Evolutionary conservation across 2,797 vertebrate species (phyloP).

Genomic region (Coregonus ussuriensis): DNA sequence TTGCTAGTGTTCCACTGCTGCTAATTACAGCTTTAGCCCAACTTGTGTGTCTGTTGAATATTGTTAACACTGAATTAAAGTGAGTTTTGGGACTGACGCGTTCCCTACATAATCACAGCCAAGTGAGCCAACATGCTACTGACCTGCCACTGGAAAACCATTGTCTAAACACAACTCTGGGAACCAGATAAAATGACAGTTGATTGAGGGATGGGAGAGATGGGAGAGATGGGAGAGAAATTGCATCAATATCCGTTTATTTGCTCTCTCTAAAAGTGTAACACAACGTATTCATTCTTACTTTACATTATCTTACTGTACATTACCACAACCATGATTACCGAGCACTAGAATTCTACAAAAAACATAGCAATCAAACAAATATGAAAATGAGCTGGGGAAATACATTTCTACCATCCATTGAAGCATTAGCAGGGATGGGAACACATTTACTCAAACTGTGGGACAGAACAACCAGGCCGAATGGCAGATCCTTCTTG

Average conservation of each 20-base stretch:
- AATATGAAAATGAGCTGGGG: background rate
- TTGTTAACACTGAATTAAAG: background rate
- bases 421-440: background rate
- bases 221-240: background rate
- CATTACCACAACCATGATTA: background rate
- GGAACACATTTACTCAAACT: background rate
- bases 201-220: background rate
- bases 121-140: background rate
- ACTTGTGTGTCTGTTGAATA: background rate
- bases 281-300: background rate
- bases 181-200: background rate
- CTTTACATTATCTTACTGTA: background rate
- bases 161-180: background rate
- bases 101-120: background rate
- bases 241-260: background rate
- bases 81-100: background rate
- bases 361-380: background rate
- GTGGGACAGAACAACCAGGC: background rate
- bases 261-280: background rate
- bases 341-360: background rate
- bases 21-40: background rate
- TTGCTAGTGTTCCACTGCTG: background rate
- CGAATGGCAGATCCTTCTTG: background rate
- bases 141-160: background rate
- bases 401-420: background rate